Evolutionary conservation across 2,888 invertebrate species (phyloP).

Genomic region (Sinopyrophorus schimmeli): DNA sequence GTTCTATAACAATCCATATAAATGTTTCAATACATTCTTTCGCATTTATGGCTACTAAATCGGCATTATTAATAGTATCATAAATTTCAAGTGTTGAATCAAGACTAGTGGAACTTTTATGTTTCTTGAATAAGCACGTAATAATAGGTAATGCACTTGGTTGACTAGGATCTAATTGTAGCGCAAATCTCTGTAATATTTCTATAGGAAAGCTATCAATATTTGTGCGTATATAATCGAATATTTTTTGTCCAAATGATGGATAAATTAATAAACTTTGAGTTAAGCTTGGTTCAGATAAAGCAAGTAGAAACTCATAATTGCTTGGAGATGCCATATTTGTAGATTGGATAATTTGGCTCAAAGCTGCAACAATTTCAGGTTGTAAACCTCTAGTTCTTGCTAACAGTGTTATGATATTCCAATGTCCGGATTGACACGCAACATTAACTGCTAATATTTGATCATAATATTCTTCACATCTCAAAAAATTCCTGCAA

Average conservation of each 20-base stretch:
- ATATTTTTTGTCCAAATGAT: conserved; percentile 46
- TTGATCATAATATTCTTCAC: conserved; percentile 68
- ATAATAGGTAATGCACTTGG: conserved; percentile 58
- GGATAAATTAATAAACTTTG: conserved; percentile 51
- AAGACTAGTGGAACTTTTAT: conserved; percentile 53
- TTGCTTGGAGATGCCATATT: conserved; percentile 44
- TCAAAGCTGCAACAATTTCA: conserved; percentile 61
- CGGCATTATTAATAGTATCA: conserved; percentile 52
- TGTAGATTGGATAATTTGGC: conserved; percentile 56
- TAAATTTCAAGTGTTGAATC: conserved; percentile 58
- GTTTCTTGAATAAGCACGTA: conserved; percentile 46
- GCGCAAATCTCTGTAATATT: conserved; percentile 56
- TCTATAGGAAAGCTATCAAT: conserved; percentile 46
- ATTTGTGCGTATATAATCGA: conserved; percentile 47
- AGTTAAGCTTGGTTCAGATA: conserved; percentile 52
- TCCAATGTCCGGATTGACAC: conserved; percentile 66
- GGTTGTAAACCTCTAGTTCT: conserved; percentile 59
- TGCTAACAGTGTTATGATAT: conserved; percentile 58
- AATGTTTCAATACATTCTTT: conserved; percentile 60
- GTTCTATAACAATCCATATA: conserved; percentile 55
- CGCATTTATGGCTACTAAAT: conserved; percentile 42
- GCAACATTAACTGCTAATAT: conserved; percentile 65
- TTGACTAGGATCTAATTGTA: conserved; percentile 66
- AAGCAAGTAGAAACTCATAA: conserved; percentile 47
- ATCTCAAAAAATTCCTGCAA: conserved; percentile 61